phyloP scores from a whole-genome alignment of 2,888 invertebrate genomes.

The Oeneis ivallda region DNA sequence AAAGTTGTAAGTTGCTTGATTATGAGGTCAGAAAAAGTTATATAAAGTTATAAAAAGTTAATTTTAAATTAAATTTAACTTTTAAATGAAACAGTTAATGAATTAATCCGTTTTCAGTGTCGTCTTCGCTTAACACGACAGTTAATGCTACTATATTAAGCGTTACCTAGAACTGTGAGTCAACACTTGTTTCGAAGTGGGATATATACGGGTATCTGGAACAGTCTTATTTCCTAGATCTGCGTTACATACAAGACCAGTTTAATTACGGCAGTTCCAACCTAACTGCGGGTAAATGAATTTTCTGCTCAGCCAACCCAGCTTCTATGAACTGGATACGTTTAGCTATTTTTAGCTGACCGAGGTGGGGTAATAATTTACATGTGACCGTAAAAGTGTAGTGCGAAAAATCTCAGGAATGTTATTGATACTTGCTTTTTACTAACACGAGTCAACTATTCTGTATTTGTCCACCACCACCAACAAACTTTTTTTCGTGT shows the following conservation, averaged over 20 bases:
- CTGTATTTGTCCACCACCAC: no score
- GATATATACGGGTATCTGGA: neutral
- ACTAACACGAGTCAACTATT: no score
- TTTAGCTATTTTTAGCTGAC: slow-evolving; percentile 6
- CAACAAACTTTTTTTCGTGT: no score
- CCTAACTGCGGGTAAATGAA: slow-evolving; percentile 26
- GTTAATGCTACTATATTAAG: neutral
- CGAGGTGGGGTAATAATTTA: neutral
- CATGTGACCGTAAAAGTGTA: neutral
- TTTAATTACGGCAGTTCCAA: slow-evolving; percentile 25
- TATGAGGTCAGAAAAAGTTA: no score
- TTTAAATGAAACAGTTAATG: no score
- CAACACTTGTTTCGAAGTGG: neutral
- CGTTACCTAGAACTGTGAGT: neutral
- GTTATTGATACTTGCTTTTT: no score
- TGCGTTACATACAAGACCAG: slow-evolving; percentile 7
- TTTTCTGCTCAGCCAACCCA: slow-evolving; percentile 32
- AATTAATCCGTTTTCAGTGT: no score
- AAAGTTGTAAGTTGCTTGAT: no score
- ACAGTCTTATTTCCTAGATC: neutral
- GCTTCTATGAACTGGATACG: slow-evolving; percentile 16
- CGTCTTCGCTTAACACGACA: no score
- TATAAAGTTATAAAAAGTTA: no score
- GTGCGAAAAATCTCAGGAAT: neutral
- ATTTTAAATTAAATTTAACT: no score